Conservation (phyloP, 2,888 invertebrate genomes). For the Zygogramma bicolorata region DNA sequence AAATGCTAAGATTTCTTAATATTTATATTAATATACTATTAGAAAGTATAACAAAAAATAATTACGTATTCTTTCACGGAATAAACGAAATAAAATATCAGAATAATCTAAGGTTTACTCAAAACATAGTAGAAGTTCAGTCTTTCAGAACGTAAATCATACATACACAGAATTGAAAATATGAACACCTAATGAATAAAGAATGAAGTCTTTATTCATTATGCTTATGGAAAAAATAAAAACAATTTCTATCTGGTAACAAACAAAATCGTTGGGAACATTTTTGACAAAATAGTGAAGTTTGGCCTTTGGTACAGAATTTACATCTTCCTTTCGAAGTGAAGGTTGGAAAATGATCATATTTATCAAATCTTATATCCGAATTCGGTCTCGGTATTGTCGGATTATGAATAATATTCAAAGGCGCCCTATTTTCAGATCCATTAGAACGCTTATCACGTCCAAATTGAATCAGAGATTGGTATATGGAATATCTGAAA, state of each 20-base stretch:
- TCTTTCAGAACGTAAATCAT: no score
- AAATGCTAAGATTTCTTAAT: background rate
- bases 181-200: no score
- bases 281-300: background rate
- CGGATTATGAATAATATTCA: background rate
- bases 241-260: no score
- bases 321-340: constrained; percentile 8
- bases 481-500: background rate
- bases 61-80: background rate
- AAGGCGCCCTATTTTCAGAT: background rate
- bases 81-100: background rate
- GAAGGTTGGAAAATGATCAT: constrained; percentile 3
- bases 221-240: no score
- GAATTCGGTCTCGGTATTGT: background rate
- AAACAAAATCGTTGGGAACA: constrained; percentile 6
- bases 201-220: no score
- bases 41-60: no score
- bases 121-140: background rate
- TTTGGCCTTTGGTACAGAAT: background rate
- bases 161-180: no score
- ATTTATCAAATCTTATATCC: constrained; percentile 13
- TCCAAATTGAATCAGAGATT: background rate
- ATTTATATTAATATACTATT: background rate
- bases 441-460: background rate
- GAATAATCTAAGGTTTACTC: background rate